phyloP scores from a whole-genome alignment of 2,113 vertebrate species.

The Cariama cristata region DNA sequence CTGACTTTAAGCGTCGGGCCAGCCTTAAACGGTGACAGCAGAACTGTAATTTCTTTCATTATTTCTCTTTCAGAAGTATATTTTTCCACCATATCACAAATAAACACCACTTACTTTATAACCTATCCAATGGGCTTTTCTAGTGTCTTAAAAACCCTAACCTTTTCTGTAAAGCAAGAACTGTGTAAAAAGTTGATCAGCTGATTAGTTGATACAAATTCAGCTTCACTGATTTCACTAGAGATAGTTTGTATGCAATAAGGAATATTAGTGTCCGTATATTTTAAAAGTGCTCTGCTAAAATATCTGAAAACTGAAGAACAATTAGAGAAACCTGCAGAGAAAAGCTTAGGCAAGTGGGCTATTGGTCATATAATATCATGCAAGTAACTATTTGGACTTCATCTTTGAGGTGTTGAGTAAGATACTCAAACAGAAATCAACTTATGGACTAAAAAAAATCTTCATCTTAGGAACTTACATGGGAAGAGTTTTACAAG shows the following conservation, averaged over 20 bases:
- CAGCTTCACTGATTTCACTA: background rate
- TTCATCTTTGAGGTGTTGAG: background rate
- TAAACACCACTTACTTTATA: background rate
- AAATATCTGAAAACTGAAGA: background rate
- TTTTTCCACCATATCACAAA: background rate
- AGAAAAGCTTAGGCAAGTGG: background rate
- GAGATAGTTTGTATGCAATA: background rate
- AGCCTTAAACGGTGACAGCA: background rate
- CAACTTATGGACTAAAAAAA: background rate
- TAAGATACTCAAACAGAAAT: background rate
- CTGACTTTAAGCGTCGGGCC: too few relatives aligned
- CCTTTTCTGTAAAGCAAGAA: background rate
- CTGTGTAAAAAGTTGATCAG: background rate
- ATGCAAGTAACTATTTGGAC: fast-evolving
- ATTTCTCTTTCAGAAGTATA: background rate
- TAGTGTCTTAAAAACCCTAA: background rate
- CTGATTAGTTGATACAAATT: background rate
- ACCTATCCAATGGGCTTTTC: background rate
- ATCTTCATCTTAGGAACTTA: background rate
- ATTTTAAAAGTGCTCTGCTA: background rate
- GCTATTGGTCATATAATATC: background rate
- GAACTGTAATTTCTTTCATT: background rate
- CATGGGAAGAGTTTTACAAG: background rate
- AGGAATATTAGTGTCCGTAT: background rate
- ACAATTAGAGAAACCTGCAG: background rate